A percentile compares a stretch with the other conserved stretches of the same genome.
phyloP scores from a whole-genome alignment of 1,140 invertebrate genomes.

The Drosophila eugracilis region DNA sequence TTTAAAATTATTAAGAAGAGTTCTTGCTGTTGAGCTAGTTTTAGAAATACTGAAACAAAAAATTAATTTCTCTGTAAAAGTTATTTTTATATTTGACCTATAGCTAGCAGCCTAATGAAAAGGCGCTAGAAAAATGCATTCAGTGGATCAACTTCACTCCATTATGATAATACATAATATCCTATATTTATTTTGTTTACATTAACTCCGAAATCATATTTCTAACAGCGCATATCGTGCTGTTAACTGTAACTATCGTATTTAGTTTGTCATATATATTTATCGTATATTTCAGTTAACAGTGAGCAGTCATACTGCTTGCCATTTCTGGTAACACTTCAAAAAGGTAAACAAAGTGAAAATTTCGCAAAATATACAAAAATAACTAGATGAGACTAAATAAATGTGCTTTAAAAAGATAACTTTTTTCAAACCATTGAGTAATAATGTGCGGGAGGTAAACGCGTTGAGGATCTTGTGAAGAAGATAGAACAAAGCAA shows the following conservation, averaged over 20 bases:
- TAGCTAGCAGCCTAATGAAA: too few species aligned
- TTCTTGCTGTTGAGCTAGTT: too few species aligned
- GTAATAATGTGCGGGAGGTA: neutral
- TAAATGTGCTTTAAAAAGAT: constrained; percentile 16
- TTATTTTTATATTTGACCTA: too few species aligned
- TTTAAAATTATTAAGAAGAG: too few species aligned
- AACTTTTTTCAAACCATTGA: neutral
- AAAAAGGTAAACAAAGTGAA: constrained; percentile 67
- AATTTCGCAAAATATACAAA: constrained; percentile 35
- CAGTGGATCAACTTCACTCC: too few species aligned
- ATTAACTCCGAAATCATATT: too few species aligned
- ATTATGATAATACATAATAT: too few species aligned
- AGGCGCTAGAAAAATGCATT: too few species aligned
- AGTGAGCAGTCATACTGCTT: neutral
- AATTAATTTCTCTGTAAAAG: too few species aligned
- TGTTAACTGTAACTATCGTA: too few species aligned
- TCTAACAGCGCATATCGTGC: neutral
- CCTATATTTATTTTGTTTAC: too few species aligned
- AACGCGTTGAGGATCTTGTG: neutral
- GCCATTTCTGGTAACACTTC: neutral
- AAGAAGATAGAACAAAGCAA: neutral
- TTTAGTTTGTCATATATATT: neutral
- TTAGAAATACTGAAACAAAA: too few species aligned
- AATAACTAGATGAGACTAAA: constrained; percentile 6
- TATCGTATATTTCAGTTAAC: neutral